Percentiles rank a stretch among this genome's conserved stretches.
Conservation (phyloP, 2,113 vertebrate genomes). For the Anoplopoma fimbria region DNA sequence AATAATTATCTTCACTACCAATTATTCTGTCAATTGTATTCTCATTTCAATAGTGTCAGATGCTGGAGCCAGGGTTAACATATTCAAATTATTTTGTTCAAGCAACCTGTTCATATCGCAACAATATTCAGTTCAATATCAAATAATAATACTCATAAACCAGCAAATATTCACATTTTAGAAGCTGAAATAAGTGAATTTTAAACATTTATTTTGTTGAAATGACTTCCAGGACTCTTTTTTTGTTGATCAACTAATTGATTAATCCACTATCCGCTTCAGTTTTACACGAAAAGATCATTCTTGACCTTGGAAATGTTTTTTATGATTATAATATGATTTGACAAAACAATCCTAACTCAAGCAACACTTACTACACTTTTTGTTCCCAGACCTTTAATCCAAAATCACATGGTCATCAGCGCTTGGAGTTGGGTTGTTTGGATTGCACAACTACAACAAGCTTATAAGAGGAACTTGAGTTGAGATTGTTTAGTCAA, state of each 20-base stretch:
- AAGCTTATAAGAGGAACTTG: not conserved
- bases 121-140: too few relatives aligned
- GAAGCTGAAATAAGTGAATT: not conserved
- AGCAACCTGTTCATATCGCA: too few relatives aligned
- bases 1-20: not conserved
- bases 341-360: not conserved
- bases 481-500: not conserved
- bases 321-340: not conserved
- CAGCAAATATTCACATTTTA: not conserved
- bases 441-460: not conserved
- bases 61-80: too few relatives aligned
- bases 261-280: too few relatives aligned
- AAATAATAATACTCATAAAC: not conserved
- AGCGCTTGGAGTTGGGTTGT: not conserved
- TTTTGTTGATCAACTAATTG: not conserved
- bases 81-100: too few relatives aligned
- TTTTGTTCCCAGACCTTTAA: too few relatives aligned
- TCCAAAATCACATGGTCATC: too few relatives aligned
- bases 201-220: too few relatives aligned
- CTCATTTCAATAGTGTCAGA: not conserved
- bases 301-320: too few relatives aligned
- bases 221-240: not conserved
- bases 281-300: too few relatives aligned
- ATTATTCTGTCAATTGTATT: not conserved
- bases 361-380: too few relatives aligned